Percentiles rank a stretch among this genome's conserved stretches.
Conservation (phyloP, 2,888 invertebrate genomes). For the Arenicola marina region DNA sequence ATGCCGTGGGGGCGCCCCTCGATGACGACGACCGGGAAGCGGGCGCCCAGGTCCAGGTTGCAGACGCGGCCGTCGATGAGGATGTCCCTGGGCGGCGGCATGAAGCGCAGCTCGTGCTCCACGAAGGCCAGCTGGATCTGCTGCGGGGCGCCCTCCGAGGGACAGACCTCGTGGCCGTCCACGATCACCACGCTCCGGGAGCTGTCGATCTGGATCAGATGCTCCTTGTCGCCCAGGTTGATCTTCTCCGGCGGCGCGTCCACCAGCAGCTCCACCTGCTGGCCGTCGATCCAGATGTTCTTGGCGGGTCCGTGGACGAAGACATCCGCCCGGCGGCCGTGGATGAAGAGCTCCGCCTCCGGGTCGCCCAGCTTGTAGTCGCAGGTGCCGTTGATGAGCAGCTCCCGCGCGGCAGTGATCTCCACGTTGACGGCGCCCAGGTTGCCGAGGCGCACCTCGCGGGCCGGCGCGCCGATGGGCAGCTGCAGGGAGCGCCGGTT, state of each 20-base stretch:
- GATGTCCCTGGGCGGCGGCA: conserved; percentile 88
- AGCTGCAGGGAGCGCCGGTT: conserved; percentile 37
- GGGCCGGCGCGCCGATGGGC: conserved; percentile 29
- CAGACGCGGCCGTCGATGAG: conserved; percentile 68
- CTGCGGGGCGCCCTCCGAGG: conserved; percentile 74
- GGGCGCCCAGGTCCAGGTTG: conserved; percentile 48
- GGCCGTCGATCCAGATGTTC: conserved; percentile 54
- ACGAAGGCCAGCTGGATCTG: conserved; percentile 80
- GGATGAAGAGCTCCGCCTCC: not conserved
- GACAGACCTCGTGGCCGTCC: conserved; percentile 72
- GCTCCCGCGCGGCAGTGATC: not conserved
- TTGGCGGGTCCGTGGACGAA: conserved; percentile 13
- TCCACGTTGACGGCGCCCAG: conserved; percentile 26
- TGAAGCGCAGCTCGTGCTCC: conserved; percentile 75
- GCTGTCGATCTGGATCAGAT: conserved; percentile 85
- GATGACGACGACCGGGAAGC: conserved; percentile 55
- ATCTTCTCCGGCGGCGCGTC: conserved; percentile 64
- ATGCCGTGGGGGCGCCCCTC: conserved; percentile 67
- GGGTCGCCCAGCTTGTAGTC: conserved; percentile 2
- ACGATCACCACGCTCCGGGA: conserved; percentile 83
- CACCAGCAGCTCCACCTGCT: conserved; percentile 49
- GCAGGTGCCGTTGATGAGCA: not conserved
- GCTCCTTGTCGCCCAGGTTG: conserved; percentile 78
- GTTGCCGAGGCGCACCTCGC: conserved; percentile 41
- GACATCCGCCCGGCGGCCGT: not conserved